A percentile compares a stretch with the other conserved stretches of the same genome.
These are phyloP conservation scores for Unio pictorum DNA, from an alignment of 2,888 invertebrate genomes.

Conservation along the genomic window DNA sequence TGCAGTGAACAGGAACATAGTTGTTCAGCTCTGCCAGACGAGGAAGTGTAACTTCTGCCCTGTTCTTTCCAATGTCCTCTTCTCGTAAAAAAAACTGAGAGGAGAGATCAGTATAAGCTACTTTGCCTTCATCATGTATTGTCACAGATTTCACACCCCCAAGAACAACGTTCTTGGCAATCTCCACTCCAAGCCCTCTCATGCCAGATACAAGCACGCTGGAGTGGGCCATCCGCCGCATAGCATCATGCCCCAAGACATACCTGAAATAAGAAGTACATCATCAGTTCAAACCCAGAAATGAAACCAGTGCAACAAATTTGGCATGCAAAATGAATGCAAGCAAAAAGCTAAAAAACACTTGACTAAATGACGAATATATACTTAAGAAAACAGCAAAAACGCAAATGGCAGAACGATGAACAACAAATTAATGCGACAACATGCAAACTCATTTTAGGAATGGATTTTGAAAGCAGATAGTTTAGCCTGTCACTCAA, in stretches of 20 bases:
- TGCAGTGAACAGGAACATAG: slow-evolving; percentile 87
- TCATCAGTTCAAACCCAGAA: not conserved
- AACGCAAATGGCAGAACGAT: too few species aligned
- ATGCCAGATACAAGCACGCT: slow-evolving; percentile 96
- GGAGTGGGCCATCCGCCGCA: slow-evolving; percentile 97
- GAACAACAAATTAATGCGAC: too few species aligned
- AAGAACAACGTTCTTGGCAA: slow-evolving; percentile 98
- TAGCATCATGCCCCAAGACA: slow-evolving; percentile 98
- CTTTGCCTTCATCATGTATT: slow-evolving; percentile 87
- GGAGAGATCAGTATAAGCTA: slow-evolving; percentile 84
- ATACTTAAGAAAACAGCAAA: too few species aligned
- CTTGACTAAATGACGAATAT: too few species aligned
- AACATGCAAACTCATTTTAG: too few species aligned
- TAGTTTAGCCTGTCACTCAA: too few species aligned
- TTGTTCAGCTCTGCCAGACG: slow-evolving; percentile 90
- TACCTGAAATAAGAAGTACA: slow-evolving; percentile 76
- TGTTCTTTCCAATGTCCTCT: slow-evolving; percentile 88
- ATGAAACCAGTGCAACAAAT: not conserved
- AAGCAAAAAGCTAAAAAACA: not conserved
- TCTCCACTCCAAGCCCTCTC: slow-evolving; percentile 95
- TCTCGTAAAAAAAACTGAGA: slow-evolving; percentile 94
- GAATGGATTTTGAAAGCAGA: too few species aligned
- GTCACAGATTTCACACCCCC: slow-evolving; percentile 98
- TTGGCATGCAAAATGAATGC: not conserved
- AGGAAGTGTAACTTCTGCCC: slow-evolving; percentile 85